These are phyloP conservation scores for Gortyna flavago DNA, from an alignment of 2,888 invertebrate genomes.

Conservation along the genomic window DNA sequence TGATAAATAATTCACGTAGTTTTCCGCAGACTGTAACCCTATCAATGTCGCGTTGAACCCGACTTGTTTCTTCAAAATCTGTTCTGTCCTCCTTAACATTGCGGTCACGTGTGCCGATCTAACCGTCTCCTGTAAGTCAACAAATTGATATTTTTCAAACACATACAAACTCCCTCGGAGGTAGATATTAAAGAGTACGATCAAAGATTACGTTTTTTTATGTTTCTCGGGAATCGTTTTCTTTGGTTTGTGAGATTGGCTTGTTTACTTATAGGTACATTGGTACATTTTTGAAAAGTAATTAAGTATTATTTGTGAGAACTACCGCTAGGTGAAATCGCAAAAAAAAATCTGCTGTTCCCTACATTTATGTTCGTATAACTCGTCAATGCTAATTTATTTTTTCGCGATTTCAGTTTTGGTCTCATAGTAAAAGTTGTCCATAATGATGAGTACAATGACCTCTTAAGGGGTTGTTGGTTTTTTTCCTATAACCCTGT, in stretches of 20 bases:
- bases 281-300: background rate
- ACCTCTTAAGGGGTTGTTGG: no score
- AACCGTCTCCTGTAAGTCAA: conserved; percentile 80
- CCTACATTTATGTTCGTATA: no score
- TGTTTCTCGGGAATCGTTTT: conserved; percentile 24
- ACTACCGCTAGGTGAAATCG: no score
- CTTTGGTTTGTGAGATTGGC: conserved; percentile 17
- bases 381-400: no score
- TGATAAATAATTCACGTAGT: conserved; percentile 64
- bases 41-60: conserved; percentile 72
- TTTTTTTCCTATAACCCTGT: no score
- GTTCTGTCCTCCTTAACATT: conserved; percentile 71
- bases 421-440: no score
- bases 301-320: background rate
- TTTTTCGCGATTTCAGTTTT: no score
- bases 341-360: no score
- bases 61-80: conserved; percentile 77
- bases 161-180: conserved; percentile 64
- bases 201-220: conserved; percentile 28
- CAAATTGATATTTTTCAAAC: conserved; percentile 87
- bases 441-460: no score
- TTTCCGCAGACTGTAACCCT: conserved; percentile 65
- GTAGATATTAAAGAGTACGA: conserved; percentile 54
- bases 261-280: conserved; percentile 1
- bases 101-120: conserved; percentile 78